Base-by-base conservation (phyloP, 2,888 invertebrate genomes). In the Tillus elongatus region DNA sequence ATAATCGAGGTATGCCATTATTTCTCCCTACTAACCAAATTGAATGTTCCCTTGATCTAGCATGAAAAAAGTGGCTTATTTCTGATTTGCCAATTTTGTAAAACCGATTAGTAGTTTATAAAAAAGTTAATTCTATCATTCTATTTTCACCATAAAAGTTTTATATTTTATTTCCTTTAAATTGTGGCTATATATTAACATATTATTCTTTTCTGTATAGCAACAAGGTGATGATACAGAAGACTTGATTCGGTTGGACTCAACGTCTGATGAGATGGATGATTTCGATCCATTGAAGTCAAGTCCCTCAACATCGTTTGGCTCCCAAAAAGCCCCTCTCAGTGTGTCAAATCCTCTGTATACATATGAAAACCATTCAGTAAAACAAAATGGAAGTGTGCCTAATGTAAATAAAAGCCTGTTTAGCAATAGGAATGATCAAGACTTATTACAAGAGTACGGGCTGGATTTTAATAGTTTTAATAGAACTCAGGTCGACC, bases 391-490 rank as follows among this genome's bases (percentile, higher is more conserved):
- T 43, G 72, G 69, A 61, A 67, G 65, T 38, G 68, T 65, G 49
- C 57, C 68, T 50, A 69, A 68, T 62, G 66, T 30, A 12, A 33
- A 13, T 14, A 28, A 33, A 6, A n/a, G 30, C 12, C 12, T 13
- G 2, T 47, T 45, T 37, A 41, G 49, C 37, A 61, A 57, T 41
- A 50, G 63, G 30, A 66, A 70, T 40, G 82, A 82, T 53, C 72
- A 75, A 53, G 81, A 80, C 55, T 68, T 83, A 37, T 68, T 83
- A 44, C 75, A 78, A 52, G 82, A 83, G 52, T 83, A 83, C 53
- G 83, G 83, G 36, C 66, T 83, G 47, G 78, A 82, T 63, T 82
- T 82, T 57, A 68, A 73, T 47, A 74, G 65, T 46, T 58, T 60
- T 44, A 41, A 51, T n/a, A 64, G 52, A 43, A 53, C 67, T 35